Conservation (phyloP, 1,140 invertebrate species). For the Aphelinus certus region DNA sequence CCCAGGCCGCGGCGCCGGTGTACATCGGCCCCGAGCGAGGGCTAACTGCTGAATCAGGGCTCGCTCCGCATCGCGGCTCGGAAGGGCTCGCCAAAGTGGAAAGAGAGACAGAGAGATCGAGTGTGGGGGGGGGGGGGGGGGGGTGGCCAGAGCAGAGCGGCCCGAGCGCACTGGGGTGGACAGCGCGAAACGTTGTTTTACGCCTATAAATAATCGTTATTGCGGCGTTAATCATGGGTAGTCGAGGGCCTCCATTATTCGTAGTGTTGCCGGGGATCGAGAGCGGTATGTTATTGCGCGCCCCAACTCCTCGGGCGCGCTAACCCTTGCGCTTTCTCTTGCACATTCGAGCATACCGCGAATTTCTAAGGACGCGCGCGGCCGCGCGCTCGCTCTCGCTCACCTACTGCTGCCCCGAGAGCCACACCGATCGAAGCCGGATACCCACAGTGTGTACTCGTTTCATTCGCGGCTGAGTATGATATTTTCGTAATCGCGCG, state of each 20-base stretch:
- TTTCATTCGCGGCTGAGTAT: no score
- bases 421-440: no score
- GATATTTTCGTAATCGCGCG: no score
- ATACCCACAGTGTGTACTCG: no score
- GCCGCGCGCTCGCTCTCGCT: no score
- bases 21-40: no score
- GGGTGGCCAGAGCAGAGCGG: not conserved
- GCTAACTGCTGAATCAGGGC: slow-evolving; percentile 2
- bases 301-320: slow-evolving; percentile 44
- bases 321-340: slow-evolving; percentile 52
- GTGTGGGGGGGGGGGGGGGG: not conserved
- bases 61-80: not conserved
- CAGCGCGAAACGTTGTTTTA: slow-evolving; percentile 61
- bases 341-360: slow-evolving; percentile 48
- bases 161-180: slow-evolving; percentile 44
- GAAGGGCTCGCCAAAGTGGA: no score
- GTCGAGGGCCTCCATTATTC: slow-evolving; percentile 59
- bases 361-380: slow-evolving; percentile 52
- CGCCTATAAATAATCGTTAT: slow-evolving; percentile 63
- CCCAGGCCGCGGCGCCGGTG: not conserved
- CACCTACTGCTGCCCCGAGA: no score
- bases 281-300: slow-evolving; percentile 56
- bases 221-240: slow-evolving; percentile 61
- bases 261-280: slow-evolving; percentile 39
- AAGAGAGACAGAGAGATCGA: not conserved